phyloP scores from a whole-genome alignment of 1,140 invertebrate genomes.

The Anoplolepis gracilipes region DNA sequence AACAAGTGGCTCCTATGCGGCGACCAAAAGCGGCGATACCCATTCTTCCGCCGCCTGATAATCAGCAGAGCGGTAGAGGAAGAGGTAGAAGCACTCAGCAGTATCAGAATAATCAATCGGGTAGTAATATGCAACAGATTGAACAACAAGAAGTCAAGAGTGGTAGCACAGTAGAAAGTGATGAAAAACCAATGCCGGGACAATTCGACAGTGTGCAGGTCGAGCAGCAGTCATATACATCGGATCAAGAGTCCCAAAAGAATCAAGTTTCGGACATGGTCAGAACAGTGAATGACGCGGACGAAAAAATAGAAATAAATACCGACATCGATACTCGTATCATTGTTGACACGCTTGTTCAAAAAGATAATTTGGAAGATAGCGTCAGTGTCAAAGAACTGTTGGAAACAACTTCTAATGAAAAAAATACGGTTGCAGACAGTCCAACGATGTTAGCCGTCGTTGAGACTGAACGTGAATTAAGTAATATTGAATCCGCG shows the following conservation, averaged over 20 bases:
- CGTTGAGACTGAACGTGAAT: slow-evolving; percentile 69
- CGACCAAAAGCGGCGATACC: slow-evolving; percentile 88
- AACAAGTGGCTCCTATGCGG: slow-evolving; percentile 82
- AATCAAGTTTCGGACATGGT: slow-evolving; percentile 18
- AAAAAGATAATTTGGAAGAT: slow-evolving; percentile 37
- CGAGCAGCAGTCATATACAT: slow-evolving; percentile 37
- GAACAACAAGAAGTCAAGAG: slow-evolving; percentile 53
- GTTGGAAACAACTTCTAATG: slow-evolving; percentile 53
- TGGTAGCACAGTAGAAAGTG: slow-evolving; percentile 35
- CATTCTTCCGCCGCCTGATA: slow-evolving; percentile 87
- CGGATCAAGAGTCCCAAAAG: slow-evolving; percentile 20
- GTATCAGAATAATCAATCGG: slow-evolving; percentile 62
- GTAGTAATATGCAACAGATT: slow-evolving; percentile 50
- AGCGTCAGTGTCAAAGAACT: slow-evolving; percentile 44
- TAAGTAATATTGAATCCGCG: slow-evolving; percentile 65
- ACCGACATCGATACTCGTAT: slow-evolving; percentile 8
- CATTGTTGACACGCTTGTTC: slow-evolving; percentile 1
- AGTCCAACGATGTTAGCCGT: slow-evolving; percentile 61
- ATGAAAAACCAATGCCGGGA: slow-evolving; percentile 65
- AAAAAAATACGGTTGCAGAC: slow-evolving; percentile 42
- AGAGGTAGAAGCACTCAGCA: slow-evolving; percentile 74
- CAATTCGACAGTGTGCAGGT: slow-evolving; percentile 66
- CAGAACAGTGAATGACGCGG: slow-evolving; percentile 23
- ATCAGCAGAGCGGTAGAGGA: slow-evolving; percentile 74
- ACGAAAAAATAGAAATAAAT: slow-evolving; percentile 27